Percentiles rank a stretch among this genome's conserved stretches.
Conservation (phyloP, 1,140 invertebrate species). For the Drosophila pectinifera region DNA sequence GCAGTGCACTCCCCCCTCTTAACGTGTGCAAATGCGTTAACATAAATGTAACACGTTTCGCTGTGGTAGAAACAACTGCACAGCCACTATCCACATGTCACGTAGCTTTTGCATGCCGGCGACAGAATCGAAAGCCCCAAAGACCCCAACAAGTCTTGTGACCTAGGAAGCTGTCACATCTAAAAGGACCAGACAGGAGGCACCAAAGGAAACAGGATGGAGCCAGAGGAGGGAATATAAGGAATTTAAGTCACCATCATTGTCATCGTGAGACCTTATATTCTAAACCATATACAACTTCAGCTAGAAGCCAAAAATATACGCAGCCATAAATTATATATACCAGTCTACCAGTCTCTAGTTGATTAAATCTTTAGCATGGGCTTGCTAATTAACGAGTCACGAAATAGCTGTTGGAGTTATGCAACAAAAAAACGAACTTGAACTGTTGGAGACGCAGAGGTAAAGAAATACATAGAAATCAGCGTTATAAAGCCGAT, state of each 20-base stretch:
- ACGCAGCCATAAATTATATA: background rate
- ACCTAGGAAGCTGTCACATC: conserved; percentile 43
- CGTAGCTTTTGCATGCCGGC: conserved; percentile 75
- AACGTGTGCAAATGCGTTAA: conserved; percentile 76
- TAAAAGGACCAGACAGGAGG: conserved; percentile 16
- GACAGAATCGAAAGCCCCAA: conserved; percentile 29
- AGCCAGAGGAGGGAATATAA: background rate
- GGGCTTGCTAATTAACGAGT: conserved; percentile 23
- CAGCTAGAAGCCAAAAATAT: conserved; percentile 8
- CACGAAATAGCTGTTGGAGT: conserved; percentile 12
- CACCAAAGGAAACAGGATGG: background rate
- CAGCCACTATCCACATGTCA: conserved; percentile 64
- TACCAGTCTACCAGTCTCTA: background rate
- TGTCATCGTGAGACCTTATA: background rate
- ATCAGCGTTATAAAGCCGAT: background rate
- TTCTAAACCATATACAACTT: background rate
- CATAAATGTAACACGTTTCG: conserved; percentile 78
- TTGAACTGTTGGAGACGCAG: background rate
- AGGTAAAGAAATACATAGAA: background rate
- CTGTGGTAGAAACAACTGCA: conserved; percentile 65
- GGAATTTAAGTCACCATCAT: conserved; percentile 16
- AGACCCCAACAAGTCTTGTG: conserved; percentile 38
- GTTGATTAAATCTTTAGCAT: conserved; percentile 30
- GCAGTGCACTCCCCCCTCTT: conserved; percentile 13
- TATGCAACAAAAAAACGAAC: conserved; percentile 25